Percentiles rank a stretch among this genome's conserved stretches.
Conservation (phyloP, 2,797 vertebrate species). For the Melanotaenia trifasciata region DNA sequence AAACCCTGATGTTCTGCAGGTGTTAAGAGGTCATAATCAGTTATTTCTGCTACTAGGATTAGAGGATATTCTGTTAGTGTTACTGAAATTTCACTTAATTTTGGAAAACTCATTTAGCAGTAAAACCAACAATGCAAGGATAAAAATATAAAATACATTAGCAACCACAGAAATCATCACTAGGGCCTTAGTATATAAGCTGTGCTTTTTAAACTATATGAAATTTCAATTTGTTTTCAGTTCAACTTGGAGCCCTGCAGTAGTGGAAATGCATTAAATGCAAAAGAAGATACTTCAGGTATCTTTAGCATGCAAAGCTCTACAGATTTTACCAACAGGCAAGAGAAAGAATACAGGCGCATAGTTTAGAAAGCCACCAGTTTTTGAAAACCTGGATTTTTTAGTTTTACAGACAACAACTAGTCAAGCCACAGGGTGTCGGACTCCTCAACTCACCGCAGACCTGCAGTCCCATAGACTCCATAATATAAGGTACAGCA, state of each 20-base stretch:
- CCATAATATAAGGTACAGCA: constrained; percentile 89
- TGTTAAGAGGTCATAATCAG: constrained; percentile 64
- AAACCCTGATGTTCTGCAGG: constrained; percentile 58
- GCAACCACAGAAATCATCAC: constrained; percentile 61
- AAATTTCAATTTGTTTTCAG: constrained; percentile 37
- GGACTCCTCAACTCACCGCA: constrained; percentile 88
- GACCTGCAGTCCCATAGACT: constrained; percentile 89
- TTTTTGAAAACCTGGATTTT: constrained; percentile 80
- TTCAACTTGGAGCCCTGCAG: constrained; percentile 67
- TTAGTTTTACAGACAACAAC: constrained; percentile 81
- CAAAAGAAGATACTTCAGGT: constrained; percentile 74
- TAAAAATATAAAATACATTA: constrained; percentile 63
- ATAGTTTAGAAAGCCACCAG: constrained; percentile 86
- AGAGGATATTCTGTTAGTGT: constrained; percentile 78
- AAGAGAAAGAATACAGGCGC: constrained; percentile 80
- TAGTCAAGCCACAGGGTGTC: constrained; percentile 79
- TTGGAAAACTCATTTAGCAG: constrained; percentile 46
- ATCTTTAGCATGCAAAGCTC: constrained; percentile 87
- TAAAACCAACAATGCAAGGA: constrained; percentile 40
- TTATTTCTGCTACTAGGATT: constrained; percentile 59
- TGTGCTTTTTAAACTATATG: constrained; percentile 38
- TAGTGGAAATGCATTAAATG: constrained; percentile 77
- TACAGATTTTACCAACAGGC: constrained; percentile 82
- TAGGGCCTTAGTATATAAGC: constrained; percentile 59
- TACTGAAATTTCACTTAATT: constrained; percentile 64